Conservation (phyloP, 1,140 invertebrate species). For the Armadillidium nasatum region DNA sequence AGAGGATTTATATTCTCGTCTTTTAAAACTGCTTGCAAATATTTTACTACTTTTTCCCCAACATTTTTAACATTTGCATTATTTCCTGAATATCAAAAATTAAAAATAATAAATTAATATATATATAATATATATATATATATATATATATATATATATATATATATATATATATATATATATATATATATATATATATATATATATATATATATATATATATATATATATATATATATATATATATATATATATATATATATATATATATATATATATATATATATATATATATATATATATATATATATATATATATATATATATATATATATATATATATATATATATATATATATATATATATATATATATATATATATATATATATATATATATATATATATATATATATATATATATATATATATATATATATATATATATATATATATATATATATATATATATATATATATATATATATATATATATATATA, state of each 20-base stretch:
- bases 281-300: background rate
- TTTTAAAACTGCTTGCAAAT: no score
- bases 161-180: constrained; percentile 19
- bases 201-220: background rate
- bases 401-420: constrained; percentile 16
- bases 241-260: background rate
- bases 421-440: background rate
- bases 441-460: background rate
- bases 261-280: background rate
- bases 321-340: background rate
- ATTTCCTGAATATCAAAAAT: no score
- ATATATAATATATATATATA: no score
- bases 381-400: background rate
- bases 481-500: background rate
- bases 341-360: background rate
- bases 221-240: background rate
- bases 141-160: background rate
- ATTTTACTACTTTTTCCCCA: no score
- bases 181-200: background rate
- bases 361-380: background rate
- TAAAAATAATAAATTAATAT: no score
- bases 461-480: background rate
- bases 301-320: background rate
- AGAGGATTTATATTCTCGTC: background rate
- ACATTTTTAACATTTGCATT: no score